Evolutionary conservation across 1,140 invertebrate genomes (phyloP).

Genomic region (Drosophila sechellia): DNA sequence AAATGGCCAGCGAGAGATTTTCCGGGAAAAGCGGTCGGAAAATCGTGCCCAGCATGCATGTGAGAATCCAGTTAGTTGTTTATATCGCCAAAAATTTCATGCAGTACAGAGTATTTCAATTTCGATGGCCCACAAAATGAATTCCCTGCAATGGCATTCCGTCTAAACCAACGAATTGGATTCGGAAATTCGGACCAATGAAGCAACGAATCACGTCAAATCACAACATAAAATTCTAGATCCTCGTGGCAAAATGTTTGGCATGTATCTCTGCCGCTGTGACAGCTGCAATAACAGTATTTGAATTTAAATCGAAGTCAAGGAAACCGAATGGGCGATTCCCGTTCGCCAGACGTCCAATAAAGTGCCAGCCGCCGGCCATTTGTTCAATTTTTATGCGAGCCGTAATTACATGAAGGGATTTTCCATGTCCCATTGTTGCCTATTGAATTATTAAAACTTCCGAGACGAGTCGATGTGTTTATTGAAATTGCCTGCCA

Average conservation of each 20-base stretch:
- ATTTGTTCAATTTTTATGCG: conserved; percentile 52
- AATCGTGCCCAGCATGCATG: conserved; percentile 32
- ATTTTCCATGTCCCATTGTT: conserved; percentile 55
- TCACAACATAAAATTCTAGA: conserved; percentile 46
- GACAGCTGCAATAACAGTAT: conserved; percentile 74
- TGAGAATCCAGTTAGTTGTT: background rate
- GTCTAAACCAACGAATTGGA: conserved; percentile 44
- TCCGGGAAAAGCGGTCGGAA: conserved; percentile 25
- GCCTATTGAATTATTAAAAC: conserved; percentile 61
- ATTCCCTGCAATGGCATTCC: conserved; percentile 43
- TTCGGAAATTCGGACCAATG: conserved; percentile 17
- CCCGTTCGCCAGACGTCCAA: conserved; percentile 11
- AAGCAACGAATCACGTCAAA: conserved; percentile 31
- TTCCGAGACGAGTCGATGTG: conserved; percentile 30
- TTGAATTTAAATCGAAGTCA: conserved; percentile 62
- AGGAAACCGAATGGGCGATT: conserved; percentile 19
- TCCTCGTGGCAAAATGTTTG: conserved; percentile 11
- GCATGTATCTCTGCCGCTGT: conserved; percentile 17
- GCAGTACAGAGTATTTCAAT: conserved; percentile 16
- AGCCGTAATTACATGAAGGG: conserved; percentile 61
- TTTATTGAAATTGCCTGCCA: conserved; percentile 47
- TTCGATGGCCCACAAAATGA: conserved; percentile 23
- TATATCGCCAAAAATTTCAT: conserved; percentile 11
- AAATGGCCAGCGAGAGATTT: conserved; percentile 13
- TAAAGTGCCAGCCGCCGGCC: conserved; percentile 20